Base-by-base conservation (phyloP, 2,113 vertebrate genomes). In the rabbit (Oryctolagus cuniculus) region DNA sequence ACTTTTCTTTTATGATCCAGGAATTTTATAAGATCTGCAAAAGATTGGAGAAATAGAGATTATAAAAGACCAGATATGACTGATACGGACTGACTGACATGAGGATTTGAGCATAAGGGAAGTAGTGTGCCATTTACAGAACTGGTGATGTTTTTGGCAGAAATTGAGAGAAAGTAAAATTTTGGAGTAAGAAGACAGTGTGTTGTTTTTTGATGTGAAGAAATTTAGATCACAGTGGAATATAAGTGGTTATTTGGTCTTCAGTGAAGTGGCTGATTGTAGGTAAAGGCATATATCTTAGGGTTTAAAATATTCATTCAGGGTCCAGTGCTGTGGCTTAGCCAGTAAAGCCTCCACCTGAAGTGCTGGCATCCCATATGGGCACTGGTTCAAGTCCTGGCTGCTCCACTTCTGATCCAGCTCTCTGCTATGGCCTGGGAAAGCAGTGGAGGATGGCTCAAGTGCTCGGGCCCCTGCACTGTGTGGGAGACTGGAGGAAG, bases 151-250 rank as follows among this genome's bases (percentile, higher is more conserved):
- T 80, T 63, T 53, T 78, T 82, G n/a, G 66, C 25, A 83, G 36
- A 69, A 69, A 6, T 58, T 63, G 81, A 72, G 34, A 66, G 36
- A 75, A 77, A 25, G 72, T 90, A 72, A 79, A 80, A 83, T 64
- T 82, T 64, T n/a, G 7, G 27, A 6, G 17, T 1, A 31, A 2
- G 24, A 81, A 27, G 31, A 15, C 7, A 75, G 3, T 64, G 16
- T 49, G 51, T 75, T 89, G 6, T 31, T 75, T 94, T 92, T 89
- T 94, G 34, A 36, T 82, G 13, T 72, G 66, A 89, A 94, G 25
- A 85, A 79, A 89, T 53, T 90, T 49, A 88, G 38, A 58, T 77
- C 36, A 58, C 38, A 58, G 49, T 90, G 25, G 34, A 80, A 79
- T 6, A 78, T 81, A 92, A 4, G 3, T 89, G 22, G 3, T 63